Evolutionary conservation across 2,113 vertebrate species (phyloP).

Genomic region (Epinephelus moara): DNA sequence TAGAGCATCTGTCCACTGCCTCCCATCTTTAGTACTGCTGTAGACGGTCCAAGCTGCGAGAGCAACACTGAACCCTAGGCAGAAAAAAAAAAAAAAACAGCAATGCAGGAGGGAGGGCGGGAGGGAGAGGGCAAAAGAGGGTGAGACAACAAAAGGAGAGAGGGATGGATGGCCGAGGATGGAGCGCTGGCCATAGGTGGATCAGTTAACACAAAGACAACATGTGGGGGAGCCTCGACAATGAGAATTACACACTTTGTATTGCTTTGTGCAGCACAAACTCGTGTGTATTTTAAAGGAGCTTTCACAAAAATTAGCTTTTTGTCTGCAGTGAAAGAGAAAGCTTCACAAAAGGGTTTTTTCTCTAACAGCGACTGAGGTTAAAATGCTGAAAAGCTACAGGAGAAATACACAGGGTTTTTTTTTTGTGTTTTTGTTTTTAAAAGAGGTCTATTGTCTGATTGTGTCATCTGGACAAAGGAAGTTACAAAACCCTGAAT

Average conservation of each 20-base stretch:
- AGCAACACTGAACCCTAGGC: conserved; percentile 45
- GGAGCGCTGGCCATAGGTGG: conserved; percentile 60
- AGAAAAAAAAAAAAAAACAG: conserved; percentile 5
- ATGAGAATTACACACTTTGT: conserved; percentile 45
- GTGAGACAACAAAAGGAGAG: conserved; percentile 60
- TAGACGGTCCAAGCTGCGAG: conserved; percentile 37
- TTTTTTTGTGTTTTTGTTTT: background rate
- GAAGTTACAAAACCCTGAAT: background rate
- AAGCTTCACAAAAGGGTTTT: conserved; percentile 20
- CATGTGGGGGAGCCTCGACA: conserved; percentile 52
- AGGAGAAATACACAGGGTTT: conserved; percentile 16
- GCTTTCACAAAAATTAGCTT: conserved; percentile 53
- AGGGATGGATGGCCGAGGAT: conserved; percentile 44
- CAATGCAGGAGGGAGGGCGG: conserved; percentile 15
- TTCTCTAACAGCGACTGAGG: conserved; percentile 2
- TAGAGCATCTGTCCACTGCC: conserved; percentile 16
- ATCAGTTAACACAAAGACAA: conserved; percentile 81
- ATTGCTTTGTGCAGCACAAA: conserved; percentile 8
- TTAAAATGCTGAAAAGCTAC: conserved; percentile 39
- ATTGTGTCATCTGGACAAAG: background rate
- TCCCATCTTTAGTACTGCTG: conserved; percentile 14
- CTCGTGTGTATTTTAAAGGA: conserved; percentile 36
- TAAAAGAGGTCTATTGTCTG: background rate
- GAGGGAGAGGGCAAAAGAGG: conserved; percentile 45
- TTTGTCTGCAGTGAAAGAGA: conserved; percentile 51